Conservation (phyloP, 2,113 vertebrate genomes). For the Sarotherodon lohbergeri region DNA sequence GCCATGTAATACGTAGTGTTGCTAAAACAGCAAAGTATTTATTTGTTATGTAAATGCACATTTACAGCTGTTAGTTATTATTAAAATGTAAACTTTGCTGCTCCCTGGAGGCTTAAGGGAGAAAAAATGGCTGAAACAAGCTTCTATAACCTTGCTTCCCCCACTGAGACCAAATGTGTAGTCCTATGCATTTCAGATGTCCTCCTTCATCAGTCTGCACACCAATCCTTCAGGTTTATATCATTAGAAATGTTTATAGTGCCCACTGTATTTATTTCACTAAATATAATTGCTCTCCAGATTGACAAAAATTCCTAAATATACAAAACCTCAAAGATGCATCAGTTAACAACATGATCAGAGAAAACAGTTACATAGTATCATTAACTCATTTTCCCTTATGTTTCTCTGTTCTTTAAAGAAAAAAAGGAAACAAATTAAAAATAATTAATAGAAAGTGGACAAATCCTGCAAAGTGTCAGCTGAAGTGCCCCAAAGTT, state of each 20-base stretch:
- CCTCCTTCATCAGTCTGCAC: background rate
- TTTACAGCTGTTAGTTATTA: background rate
- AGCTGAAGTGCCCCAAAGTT: background rate
- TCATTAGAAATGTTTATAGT: background rate
- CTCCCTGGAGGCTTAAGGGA: background rate
- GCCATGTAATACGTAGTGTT: background rate
- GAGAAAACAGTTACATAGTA: background rate
- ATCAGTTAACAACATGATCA: background rate
- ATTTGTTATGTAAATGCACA: background rate
- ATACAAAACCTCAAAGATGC: background rate
- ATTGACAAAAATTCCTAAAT: background rate
- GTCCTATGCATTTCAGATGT: background rate
- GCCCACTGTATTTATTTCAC: background rate
- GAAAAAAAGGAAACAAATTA: background rate
- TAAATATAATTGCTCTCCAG: background rate
- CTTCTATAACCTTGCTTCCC: background rate
- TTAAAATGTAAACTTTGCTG: background rate
- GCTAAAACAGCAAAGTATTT: background rate
- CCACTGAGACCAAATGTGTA: background rate
- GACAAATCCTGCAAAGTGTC: background rate
- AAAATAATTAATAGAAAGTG: background rate
- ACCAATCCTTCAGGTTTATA: background rate
- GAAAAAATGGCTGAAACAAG: background rate
- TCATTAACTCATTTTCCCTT: background rate
- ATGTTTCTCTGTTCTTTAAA: background rate